These are phyloP conservation scores for Microctonus hyperodae DNA, from an alignment of 2,888 invertebrate species.

Conservation along the genomic window DNA sequence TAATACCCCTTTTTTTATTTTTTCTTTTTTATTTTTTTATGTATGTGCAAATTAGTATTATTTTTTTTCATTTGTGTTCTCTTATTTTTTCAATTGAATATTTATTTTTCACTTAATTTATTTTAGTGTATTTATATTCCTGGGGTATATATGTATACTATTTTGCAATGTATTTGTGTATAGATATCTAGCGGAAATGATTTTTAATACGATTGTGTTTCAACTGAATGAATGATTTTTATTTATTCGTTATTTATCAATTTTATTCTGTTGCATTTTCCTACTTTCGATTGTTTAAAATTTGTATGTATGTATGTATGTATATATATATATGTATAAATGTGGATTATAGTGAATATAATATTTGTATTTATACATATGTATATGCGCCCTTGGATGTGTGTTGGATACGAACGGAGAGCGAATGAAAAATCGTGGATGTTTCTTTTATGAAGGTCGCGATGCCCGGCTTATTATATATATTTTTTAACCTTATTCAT, in stretches of 20 bases:
- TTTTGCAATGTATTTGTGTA: no score
- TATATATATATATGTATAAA: not conserved
- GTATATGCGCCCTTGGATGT: not conserved
- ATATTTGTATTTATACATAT: not conserved
- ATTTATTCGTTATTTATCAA: no score
- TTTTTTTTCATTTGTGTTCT: not conserved
- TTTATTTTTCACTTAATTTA: not conserved
- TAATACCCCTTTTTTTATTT: not conserved
- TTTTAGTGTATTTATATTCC: not conserved
- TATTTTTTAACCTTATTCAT: conserved; percentile 30
- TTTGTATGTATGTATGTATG: not conserved
- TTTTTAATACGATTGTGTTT: no score
- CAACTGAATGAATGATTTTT: no score
- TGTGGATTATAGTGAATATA: not conserved
- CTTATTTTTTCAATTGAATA: not conserved
- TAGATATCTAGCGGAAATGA: no score
- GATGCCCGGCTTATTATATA: conserved; percentile 19
- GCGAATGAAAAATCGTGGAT: not conserved
- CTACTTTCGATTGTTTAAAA: not conserved
- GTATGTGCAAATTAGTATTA: no score
- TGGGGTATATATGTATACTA: not conserved
- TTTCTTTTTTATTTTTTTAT: no score
- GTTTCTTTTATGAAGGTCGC: conserved; percentile 2
- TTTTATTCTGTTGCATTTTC: no score
- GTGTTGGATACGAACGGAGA: not conserved